Evolutionary conservation across 1,140 invertebrate species (phyloP), one percentile per base, ranked within the genome.

Genomic region (Linepithema humile): DNA sequence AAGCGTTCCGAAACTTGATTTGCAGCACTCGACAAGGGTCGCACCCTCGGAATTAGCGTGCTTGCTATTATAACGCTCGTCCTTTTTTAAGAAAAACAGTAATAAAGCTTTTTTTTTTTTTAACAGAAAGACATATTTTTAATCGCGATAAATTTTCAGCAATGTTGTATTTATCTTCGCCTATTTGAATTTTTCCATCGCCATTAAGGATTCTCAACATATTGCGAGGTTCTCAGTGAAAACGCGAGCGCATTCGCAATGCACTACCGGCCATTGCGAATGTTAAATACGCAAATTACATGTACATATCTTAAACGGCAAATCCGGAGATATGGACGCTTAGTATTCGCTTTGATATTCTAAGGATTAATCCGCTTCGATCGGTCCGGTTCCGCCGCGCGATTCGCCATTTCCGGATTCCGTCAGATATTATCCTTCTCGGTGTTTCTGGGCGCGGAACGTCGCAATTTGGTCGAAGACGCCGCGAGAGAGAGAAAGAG

Each of bases 1-100:
- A 77, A 77, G 32, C 60, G 20, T 50, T 15, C 74, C 60, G 26
- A 77, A 77, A 77, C 43, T 67, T 77, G 45, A 77, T 77, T 77
- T 77, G 45, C 74, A 26, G 32, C 43, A 10, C 7, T 50, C 43
- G 60, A 26, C 60, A 35, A 65, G 60, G 60, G 74, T 65, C 62
- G 43, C 43, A 23, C 43, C 20, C 72, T 74, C 35, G 17, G 23
- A 60, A 62, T 74, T 74, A 60, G 60, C 15, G 38, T 9, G 38
- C 35, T 12, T 26, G 32, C 55, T 26, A 53, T 72, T 72, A 48
- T 72, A 35, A 72, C 32, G 17, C 55, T 72, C 32, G 6, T 0
- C 3, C 15, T 23, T 55, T 72, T 23, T 72, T 35, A 26, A 55
- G 32, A 38, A 72, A 55, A 70, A 65, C 17, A 35, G n/a, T 26